Percentiles rank a stretch among this genome's conserved stretches.
These are phyloP conservation scores for Toxostoma redivivum DNA, from an alignment of 2,113 vertebrate species.

Conservation along the genomic window DNA sequence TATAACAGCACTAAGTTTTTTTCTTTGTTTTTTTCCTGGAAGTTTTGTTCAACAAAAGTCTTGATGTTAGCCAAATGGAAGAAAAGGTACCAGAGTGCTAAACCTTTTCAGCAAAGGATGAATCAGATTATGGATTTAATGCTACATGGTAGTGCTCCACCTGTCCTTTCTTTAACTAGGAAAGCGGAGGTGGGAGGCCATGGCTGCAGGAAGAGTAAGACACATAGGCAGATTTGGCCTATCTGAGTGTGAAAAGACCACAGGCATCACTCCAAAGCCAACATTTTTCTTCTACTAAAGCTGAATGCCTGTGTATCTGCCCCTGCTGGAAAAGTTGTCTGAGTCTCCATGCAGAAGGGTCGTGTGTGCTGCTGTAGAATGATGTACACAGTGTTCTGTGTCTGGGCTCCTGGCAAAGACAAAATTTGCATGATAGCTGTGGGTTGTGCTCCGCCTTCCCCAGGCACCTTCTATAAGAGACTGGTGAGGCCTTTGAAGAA, in stretches of 20 bases:
- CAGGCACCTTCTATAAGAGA: not conserved
- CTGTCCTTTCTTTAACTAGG: not conserved
- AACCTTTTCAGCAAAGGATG: not conserved
- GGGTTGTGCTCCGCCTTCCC: not conserved
- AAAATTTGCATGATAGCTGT: not conserved
- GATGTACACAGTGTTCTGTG: not conserved
- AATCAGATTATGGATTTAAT: not conserved
- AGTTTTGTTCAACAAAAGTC: not conserved
- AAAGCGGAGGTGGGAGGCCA: not conserved
- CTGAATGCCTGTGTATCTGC: not conserved
- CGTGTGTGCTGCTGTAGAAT: rapidly evolving
- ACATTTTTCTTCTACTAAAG: not conserved
- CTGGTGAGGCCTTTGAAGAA: not conserved
- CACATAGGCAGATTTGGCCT: not conserved
- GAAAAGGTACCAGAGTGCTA: not conserved
- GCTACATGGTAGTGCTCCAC: not conserved
- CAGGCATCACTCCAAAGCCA: not conserved
- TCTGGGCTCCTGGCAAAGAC: not conserved
- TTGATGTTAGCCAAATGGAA: not conserved
- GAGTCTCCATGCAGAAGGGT: not conserved
- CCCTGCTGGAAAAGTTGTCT: not conserved
- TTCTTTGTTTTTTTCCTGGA: not conserved
- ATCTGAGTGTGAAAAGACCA: not conserved
- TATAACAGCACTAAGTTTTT: not conserved
- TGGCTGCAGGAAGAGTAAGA: not conserved